Percentiles rank a stretch among this genome's conserved stretches.
Evolutionary conservation across 2,888 invertebrate genomes (phyloP).

Genomic region (Penaeus monodon): DNA sequence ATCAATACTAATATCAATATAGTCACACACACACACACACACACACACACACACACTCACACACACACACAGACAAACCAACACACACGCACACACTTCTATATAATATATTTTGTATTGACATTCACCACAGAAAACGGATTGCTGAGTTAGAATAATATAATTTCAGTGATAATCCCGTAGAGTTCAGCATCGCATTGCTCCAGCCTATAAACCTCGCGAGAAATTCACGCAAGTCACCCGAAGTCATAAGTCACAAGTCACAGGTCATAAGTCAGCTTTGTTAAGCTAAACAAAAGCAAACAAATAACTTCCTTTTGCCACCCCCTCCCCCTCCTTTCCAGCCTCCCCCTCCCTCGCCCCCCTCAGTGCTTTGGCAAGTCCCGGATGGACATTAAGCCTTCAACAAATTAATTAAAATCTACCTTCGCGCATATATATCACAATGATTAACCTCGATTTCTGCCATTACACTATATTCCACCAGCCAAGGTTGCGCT

Average conservation of each 20-base stretch:
- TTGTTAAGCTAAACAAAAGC: too few relatives aligned
- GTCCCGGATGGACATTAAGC: neutral
- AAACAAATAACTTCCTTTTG: neutral
- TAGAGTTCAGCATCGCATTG: too few relatives aligned
- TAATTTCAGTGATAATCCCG: too few relatives aligned
- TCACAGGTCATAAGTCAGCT: too few relatives aligned
- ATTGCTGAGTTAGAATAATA: neutral
- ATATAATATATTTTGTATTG: neutral
- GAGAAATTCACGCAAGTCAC: too few relatives aligned
- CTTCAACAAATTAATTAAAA: constrained; percentile 27
- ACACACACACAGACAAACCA: neutral
- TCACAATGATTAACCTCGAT: too few relatives aligned
- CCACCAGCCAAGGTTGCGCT: neutral
- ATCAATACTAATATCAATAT: too few relatives aligned
- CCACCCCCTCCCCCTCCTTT: neutral
- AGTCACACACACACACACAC: neutral
- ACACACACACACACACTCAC: constrained; percentile 11
- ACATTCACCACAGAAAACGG: neutral
- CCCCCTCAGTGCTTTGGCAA: too few relatives aligned
- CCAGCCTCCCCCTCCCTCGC: neutral
- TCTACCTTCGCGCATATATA: constrained; percentile 35
- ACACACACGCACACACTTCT: constrained; percentile 3
- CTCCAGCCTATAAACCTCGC: too few relatives aligned
- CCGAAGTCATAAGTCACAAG: too few relatives aligned
- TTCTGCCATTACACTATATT: too few relatives aligned